Conservation (phyloP, 1,140 invertebrate species). For the Brachionus paranguensis region DNA sequence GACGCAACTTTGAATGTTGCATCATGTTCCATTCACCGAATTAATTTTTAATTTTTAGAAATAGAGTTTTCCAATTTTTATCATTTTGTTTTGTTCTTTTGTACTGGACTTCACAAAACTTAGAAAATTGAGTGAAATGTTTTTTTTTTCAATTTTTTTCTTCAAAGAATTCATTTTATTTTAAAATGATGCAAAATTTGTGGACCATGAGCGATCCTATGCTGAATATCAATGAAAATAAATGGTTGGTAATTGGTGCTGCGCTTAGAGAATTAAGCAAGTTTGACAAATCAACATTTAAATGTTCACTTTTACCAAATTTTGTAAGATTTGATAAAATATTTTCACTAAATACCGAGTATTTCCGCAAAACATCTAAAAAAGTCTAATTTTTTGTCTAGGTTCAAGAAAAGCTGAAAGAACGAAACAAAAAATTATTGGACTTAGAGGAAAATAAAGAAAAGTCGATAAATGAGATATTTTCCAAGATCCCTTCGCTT, state of each 20-base stretch:
- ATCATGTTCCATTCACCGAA: too few relatives aligned
- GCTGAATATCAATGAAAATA: background rate
- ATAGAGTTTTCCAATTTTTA: too few relatives aligned
- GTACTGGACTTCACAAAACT: too few relatives aligned
- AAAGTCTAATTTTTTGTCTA: background rate
- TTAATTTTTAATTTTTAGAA: too few relatives aligned
- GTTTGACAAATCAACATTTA: slow-evolving; percentile 11
- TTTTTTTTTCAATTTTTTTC: background rate
- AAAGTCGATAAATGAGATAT: slow-evolving; percentile 1
- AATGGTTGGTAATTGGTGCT: background rate
- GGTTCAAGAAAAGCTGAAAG: background rate
- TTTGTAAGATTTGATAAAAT: background rate
- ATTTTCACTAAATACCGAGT: too few relatives aligned
- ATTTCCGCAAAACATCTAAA: background rate
- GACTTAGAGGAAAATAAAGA: slow-evolving; percentile 31
- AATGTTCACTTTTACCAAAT: slow-evolving; percentile 5
- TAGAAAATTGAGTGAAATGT: too few relatives aligned
- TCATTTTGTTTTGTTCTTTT: too few relatives aligned
- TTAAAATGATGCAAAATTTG: slow-evolving; percentile 1
- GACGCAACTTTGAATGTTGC: too few relatives aligned
- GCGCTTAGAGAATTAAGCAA: background rate
- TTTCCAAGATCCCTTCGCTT: background rate
- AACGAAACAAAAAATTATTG: background rate
- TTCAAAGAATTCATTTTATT: slow-evolving; percentile 9
- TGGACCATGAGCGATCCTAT: background rate